Evolutionary conservation across 2,888 invertebrate genomes (phyloP), one percentile per base, ranked within the genome.

Genomic region (Perizoma flavofasciatum): DNA sequence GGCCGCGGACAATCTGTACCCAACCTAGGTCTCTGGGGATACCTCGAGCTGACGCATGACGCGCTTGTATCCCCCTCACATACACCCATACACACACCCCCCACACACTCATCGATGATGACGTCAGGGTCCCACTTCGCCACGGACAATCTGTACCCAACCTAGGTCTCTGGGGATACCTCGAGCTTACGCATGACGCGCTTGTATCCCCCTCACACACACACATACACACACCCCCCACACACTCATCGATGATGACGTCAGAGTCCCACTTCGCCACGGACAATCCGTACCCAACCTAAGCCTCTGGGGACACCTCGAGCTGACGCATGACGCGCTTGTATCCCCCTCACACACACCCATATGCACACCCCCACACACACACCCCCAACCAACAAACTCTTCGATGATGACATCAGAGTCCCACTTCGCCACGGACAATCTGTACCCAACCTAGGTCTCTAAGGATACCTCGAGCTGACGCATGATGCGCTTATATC

Each of bases 381-480:
- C n/a, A n/a, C n/a, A n/a, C n/a, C n/a, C n/a, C n/a, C n/a, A n/a
- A n/a, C n/a, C n/a, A n/a, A n/a, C 35, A 6, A 39, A 10, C 39
- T 39, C 22, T 5, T 34, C 40, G 3, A 53, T 48, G n/a, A 41
- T 40, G 49, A 43, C 44, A 37, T 55, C 55, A 43, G 37, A 41
- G 45, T 53, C 45, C 7, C 7, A 22, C 78, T 89, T 43, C 50
- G 87, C 65, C 94, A 95, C 92, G 97, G 97, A 88, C 95, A 95
- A 81, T 97, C 97, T 79, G 97, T 97, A 84, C 98, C 98, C 79
- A 97, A 97, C 93, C 93, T 98, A 97, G 97, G 97, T 97, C 87
- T 84, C 78, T 83, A 73, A 70, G 74, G 72, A 69, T 56, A 59
- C 32, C 40, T 50, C 10, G 48, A 41, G 41, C 41, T 41, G 41